phyloP scores from a whole-genome alignment of 2,113 vertebrate species.

The Zapornia atra region DNA sequence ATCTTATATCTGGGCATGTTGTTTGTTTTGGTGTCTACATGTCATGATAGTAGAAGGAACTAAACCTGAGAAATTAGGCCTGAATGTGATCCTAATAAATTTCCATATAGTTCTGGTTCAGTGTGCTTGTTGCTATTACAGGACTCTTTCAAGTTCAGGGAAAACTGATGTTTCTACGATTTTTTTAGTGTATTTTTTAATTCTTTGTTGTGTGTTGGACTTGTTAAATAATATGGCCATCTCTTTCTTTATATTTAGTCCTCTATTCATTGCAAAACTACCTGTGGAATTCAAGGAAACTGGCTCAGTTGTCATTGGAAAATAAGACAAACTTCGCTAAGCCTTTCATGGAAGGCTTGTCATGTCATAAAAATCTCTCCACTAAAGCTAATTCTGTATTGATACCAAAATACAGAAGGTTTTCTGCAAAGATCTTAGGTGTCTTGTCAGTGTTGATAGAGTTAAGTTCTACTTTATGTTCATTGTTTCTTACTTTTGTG shows the following conservation, averaged over 20 bases:
- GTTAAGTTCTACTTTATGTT: neutral
- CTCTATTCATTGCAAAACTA: neutral
- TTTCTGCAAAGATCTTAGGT: neutral
- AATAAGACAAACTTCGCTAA: neutral
- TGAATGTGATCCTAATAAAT: neutral
- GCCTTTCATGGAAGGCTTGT: neutral
- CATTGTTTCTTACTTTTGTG: neutral
- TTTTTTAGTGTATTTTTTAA: neutral
- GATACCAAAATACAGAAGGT: neutral
- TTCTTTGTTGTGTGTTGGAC: neutral
- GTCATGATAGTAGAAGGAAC: neutral
- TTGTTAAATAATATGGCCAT: neutral
- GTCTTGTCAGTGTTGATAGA: neutral
- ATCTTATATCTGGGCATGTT: accelerated
- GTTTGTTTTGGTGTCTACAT: accelerated
- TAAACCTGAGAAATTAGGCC: neutral
- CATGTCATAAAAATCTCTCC: neutral
- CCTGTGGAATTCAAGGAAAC: neutral
- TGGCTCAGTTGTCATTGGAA: neutral
- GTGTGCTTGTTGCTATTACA: neutral
- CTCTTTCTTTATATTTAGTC: neutral
- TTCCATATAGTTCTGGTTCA: neutral
- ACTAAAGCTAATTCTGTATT: neutral
- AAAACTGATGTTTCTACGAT: neutral
- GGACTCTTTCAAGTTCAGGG: neutral